Percentiles rank a stretch among this genome's conserved stretches.
Conservation (phyloP, 2,113 vertebrate genomes). For the Theropithecus gelada region DNA sequence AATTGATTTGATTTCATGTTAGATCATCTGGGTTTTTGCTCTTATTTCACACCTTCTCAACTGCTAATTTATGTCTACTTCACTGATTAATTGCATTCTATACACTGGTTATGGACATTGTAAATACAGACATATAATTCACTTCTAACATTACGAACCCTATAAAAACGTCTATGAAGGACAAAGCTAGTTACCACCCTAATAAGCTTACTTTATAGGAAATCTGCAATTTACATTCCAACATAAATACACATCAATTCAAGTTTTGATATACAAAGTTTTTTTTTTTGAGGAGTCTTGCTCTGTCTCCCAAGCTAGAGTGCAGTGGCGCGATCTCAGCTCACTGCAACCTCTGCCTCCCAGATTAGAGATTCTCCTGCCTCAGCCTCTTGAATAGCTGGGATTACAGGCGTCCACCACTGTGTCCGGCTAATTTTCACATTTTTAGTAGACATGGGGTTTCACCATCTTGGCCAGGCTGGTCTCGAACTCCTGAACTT, state of each 20-base stretch:
- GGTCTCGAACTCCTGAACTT: no score
- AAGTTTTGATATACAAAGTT: background rate
- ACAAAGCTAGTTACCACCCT: background rate
- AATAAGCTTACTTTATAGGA: slow-evolving; percentile 1
- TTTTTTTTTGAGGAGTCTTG: no score
- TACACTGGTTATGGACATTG: background rate
- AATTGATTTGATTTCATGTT: background rate
- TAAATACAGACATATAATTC: slow-evolving; percentile 34
- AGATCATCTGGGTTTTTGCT: background rate
- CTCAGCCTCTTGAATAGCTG: no score
- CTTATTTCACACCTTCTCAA: background rate
- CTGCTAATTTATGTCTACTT: slow-evolving; percentile 27
- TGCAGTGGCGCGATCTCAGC: no score
- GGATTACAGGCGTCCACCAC: no score
- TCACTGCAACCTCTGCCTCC: no score
- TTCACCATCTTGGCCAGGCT: no score
- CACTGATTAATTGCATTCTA: slow-evolving; percentile 33
- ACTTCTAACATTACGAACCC: background rate
- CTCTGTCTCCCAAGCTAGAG: no score
- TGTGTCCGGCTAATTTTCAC: no score
- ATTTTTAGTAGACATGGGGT: no score
- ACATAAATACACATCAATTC: background rate
- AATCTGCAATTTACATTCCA: background rate
- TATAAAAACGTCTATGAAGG: background rate
- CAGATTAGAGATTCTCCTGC: no score